These are phyloP conservation scores for Phodopus roborovskii DNA, from an alignment of 2,113 vertebrate species.

Conservation along the genomic window DNA sequence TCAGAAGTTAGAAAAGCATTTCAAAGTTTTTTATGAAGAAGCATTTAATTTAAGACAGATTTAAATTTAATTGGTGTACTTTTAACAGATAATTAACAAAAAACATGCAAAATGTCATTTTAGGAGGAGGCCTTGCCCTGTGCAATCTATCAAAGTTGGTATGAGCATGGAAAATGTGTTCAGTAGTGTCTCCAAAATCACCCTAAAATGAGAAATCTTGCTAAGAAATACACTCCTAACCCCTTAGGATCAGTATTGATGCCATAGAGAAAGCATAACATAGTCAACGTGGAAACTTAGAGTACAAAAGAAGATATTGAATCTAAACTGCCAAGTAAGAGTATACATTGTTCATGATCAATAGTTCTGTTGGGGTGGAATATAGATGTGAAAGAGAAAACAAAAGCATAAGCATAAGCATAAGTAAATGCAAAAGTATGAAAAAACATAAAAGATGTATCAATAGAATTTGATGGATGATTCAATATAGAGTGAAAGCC, in stretches of 20 bases:
- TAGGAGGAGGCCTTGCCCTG: rapidly evolving
- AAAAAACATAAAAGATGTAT: background rate
- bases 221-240: background rate
- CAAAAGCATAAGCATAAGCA: background rate
- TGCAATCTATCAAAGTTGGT: background rate
- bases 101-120: background rate
- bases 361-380: background rate
- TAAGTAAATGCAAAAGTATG: background rate
- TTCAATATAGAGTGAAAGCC: background rate
- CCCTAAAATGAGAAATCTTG: background rate
- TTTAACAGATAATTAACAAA: background rate
- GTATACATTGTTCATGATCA: background rate
- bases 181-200: background rate
- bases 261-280: background rate
- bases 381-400: background rate
- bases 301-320: background rate
- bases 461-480: background rate
- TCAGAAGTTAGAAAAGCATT: background rate
- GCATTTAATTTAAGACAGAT: background rate
- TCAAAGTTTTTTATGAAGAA: background rate
- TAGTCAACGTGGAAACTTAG: background rate
- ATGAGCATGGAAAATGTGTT: rapidly evolving
- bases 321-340: background rate
- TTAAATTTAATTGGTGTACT: background rate
- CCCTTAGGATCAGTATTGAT: background rate